These are phyloP conservation scores for Antedon mediterranea DNA, from an alignment of 53 echinoderm and acorn worm species.

Conservation along the genomic window DNA sequence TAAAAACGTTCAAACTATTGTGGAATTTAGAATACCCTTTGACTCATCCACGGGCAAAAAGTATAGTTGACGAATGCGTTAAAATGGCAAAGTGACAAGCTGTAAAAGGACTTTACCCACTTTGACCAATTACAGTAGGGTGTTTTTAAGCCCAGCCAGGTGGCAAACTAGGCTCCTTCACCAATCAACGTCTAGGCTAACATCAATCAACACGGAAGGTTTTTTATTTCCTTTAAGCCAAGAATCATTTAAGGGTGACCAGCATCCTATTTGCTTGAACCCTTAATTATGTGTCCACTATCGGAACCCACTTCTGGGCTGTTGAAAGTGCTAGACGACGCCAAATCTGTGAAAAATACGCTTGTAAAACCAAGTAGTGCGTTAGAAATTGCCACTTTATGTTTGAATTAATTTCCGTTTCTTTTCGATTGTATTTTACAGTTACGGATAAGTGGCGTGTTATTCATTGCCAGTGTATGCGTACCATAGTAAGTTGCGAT, in stretches of 20 bases:
- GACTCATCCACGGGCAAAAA: too few species aligned
- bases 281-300: not conserved
- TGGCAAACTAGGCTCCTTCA: not conserved
- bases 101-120: not conserved
- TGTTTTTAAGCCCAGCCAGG: not conserved
- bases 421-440: slow-evolving; percentile 10
- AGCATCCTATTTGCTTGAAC: not conserved
- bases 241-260: not conserved
- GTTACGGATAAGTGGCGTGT: slow-evolving; percentile 37
- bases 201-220: not conserved
- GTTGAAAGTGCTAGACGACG: not conserved
- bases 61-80: too few species aligned
- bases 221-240: not conserved
- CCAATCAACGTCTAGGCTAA: not conserved
- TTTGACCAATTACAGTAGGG: not conserved
- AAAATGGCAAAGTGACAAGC: too few species aligned
- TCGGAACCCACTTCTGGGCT: not conserved
- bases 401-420: not conserved
- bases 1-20: too few species aligned
- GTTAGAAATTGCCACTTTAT: not conserved
- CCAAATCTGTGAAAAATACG: not conserved
- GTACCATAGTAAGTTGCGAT: slow-evolving; percentile 37
- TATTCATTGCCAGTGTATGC: slow-evolving; percentile 43
- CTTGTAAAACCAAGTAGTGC: not conserved
- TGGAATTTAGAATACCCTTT: too few species aligned